These are phyloP conservation scores for Cecidostiba fungosa DNA, from an alignment of 2,888 invertebrate genomes.

Conservation along the genomic window DNA sequence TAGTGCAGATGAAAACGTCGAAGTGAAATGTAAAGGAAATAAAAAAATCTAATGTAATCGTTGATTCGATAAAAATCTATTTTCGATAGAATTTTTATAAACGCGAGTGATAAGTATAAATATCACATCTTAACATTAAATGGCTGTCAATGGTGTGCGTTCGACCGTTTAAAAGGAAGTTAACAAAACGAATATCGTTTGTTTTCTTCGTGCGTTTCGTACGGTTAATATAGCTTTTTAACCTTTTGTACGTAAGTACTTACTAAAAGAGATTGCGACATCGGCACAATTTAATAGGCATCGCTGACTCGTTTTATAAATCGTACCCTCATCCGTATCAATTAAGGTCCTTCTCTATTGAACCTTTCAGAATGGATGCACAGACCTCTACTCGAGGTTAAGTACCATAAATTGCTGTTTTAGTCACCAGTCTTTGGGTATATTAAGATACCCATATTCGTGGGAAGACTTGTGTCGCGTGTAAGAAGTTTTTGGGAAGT, in stretches of 20 bases:
- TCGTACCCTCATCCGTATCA: constrained; percentile 58
- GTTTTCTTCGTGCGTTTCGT: constrained; percentile 47
- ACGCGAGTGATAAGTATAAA: constrained; percentile 60
- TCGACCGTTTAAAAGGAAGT: constrained; percentile 47
- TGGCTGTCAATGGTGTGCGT: constrained; percentile 54
- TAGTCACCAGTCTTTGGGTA: constrained; percentile 61
- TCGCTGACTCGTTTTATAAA: constrained; percentile 43
- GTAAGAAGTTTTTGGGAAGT: constrained; percentile 37
- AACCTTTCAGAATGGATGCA: constrained; percentile 41
- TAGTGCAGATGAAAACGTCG: constrained; percentile 32
- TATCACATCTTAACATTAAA: constrained; percentile 62
- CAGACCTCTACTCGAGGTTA: constrained; percentile 47
- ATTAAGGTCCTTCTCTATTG: constrained; percentile 43
- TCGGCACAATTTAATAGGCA: constrained; percentile 44
- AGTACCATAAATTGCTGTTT: constrained; percentile 63
- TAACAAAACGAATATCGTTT: constrained; percentile 54
- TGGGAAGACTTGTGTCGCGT: constrained; percentile 46
- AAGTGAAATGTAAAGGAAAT: constrained; percentile 63
- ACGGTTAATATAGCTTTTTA: constrained; percentile 54
- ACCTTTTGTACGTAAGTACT: constrained; percentile 60
- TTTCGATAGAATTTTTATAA: constrained; percentile 33
- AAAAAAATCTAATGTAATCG: constrained; percentile 28
- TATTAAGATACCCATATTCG: constrained; percentile 18
- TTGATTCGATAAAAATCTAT: constrained; percentile 50
- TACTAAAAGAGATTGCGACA: constrained; percentile 52